These are phyloP conservation scores for Xiphorhynchus erythropygius DNA, from an alignment of 2,797 vertebrate species.

Conservation along the genomic window DNA sequence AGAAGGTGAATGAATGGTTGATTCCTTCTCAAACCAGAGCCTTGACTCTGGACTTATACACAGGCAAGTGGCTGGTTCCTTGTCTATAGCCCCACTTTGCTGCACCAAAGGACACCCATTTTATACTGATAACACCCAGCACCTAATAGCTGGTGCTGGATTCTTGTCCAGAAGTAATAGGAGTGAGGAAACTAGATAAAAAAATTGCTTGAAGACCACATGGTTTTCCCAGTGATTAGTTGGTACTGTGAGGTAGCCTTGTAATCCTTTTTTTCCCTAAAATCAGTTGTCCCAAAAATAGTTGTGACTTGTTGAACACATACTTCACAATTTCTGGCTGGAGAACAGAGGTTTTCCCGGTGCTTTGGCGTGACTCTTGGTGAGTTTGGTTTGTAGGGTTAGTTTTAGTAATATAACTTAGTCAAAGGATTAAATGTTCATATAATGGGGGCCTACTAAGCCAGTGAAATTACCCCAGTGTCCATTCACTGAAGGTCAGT, in stretches of 20 bases:
- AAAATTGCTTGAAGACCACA: not conserved
- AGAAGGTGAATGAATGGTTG: not conserved
- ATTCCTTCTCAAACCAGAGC: not conserved
- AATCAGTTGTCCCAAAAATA: not conserved
- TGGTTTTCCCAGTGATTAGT: not conserved
- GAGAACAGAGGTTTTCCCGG: not conserved
- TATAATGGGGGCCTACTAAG: not conserved
- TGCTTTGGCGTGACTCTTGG: not conserved
- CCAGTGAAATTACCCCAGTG: not conserved
- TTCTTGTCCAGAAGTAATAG: not conserved
- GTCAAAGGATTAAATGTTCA: not conserved
- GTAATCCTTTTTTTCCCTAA: not conserved
- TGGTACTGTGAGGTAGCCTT: not conserved
- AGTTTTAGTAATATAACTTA: not conserved
- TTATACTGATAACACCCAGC: not conserved
- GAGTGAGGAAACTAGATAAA: not conserved
- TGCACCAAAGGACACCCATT: not conserved
- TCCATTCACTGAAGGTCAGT: not conserved
- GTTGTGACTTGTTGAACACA: not conserved
- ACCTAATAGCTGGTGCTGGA: not conserved
- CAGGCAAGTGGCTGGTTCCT: not conserved
- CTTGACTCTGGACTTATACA: fast-evolving
- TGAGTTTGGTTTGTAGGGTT: not conserved
- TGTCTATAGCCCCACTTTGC: not conserved
- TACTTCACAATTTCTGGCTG: not conserved